A percentile compares a stretch with the other conserved stretches of the same genome.
Conservation (phyloP, 2,797 vertebrate species). For the Artibeus jamaicensis region DNA sequence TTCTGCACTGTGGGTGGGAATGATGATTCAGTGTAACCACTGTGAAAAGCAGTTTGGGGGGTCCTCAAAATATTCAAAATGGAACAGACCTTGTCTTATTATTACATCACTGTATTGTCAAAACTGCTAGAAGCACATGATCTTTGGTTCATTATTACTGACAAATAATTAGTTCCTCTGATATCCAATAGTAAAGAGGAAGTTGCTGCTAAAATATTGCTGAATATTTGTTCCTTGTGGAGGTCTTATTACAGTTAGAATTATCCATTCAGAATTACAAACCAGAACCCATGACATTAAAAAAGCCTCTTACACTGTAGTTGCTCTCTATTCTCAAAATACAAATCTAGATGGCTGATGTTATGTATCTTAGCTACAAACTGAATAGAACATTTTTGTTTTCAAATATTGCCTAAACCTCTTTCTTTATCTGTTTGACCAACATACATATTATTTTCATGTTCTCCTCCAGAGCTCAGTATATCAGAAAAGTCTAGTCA, state of each 20-base stretch:
- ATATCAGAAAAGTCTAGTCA: background rate
- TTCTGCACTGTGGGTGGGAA: background rate
- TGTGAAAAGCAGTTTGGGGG: background rate
- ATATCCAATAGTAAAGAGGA: background rate
- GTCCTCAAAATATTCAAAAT: background rate
- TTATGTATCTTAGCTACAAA: background rate
- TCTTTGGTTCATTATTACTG: background rate
- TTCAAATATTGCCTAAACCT: background rate
- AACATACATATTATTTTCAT: constrained; percentile 1
- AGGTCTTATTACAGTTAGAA: background rate
- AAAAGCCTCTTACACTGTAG: background rate
- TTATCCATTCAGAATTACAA: background rate
- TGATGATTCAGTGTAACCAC: background rate
- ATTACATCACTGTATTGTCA: background rate
- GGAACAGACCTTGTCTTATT: background rate
- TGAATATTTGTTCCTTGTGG: background rate
- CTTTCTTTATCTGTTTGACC: background rate
- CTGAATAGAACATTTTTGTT: background rate
- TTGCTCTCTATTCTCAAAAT: background rate
- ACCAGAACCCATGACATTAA: background rate
- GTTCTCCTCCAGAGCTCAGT: background rate
- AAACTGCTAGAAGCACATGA: background rate
- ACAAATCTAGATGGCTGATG: background rate
- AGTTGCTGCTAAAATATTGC: background rate
- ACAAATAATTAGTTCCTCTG: background rate